phyloP scores from a whole-genome alignment of 2,113 vertebrate genomes.

The Carassius auratus region DNA sequence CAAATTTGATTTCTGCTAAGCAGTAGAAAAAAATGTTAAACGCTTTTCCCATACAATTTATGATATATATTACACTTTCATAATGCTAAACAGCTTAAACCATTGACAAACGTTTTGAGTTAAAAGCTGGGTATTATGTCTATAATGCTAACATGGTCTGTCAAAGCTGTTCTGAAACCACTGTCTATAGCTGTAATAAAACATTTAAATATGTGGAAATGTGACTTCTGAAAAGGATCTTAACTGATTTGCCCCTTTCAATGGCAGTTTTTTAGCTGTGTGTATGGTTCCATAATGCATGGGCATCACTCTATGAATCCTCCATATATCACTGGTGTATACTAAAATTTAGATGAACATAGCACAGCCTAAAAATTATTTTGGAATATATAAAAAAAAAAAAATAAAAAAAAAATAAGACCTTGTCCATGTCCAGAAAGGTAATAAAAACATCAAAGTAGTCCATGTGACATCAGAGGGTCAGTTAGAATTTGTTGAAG shows the following conservation, averaged over 20 bases:
- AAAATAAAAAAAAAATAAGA: neutral
- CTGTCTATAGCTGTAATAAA: neutral
- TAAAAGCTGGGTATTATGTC: neutral
- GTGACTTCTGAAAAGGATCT: neutral
- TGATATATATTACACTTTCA: neutral
- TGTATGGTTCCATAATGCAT: constrained; percentile 53
- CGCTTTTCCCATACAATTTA: neutral
- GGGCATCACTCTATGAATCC: constrained; percentile 61
- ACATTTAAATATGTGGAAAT: neutral
- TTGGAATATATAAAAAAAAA: too few species aligned
- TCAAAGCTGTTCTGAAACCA: neutral
- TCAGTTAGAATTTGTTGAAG: too few species aligned
- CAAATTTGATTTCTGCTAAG: too few species aligned
- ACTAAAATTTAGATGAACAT: neutral
- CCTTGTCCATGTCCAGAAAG: too few species aligned
- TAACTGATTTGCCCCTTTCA: neutral
- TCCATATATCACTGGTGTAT: constrained; percentile 45
- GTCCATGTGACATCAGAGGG: too few species aligned
- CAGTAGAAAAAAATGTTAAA: neutral
- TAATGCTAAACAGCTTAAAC: neutral
- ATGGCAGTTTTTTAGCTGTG: constrained; percentile 43
- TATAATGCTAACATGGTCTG: neutral
- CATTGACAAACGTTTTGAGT: neutral
- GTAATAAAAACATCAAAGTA: too few species aligned
- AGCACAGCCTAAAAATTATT: neutral